Evolutionary conservation across 2,797 vertebrate genomes (phyloP).

Genomic region (Betta splendens): DNA sequence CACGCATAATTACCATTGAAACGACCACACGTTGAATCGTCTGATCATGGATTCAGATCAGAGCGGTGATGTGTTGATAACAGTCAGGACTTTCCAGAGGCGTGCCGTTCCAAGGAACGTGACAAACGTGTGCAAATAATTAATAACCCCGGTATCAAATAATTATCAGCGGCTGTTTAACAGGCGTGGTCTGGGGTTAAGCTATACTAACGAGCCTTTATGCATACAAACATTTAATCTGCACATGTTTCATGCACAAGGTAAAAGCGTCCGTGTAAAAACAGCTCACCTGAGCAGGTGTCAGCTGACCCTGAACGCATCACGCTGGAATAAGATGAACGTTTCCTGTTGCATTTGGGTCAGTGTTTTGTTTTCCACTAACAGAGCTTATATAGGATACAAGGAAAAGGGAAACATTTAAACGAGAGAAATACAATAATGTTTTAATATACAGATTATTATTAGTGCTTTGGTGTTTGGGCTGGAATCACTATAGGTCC

Average conservation of each 20-base stretch:
- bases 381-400: not conserved
- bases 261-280: constrained; percentile 4
- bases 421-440: no score
- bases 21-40: not conserved
- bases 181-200: not conserved
- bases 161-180: not conserved
- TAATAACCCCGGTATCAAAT: not conserved
- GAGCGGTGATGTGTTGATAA: not conserved
- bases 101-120: not conserved
- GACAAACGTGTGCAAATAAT: not conserved
- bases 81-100: constrained; percentile 40
- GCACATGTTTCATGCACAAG: not conserved
- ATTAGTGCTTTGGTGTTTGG: not conserved
- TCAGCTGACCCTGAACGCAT: not conserved
- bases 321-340: not conserved
- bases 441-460: no score
- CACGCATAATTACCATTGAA: constrained; percentile 12
- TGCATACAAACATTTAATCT: not conserved
- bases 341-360: not conserved
- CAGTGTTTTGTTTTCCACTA: not conserved
- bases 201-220: not conserved
- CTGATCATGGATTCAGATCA: constrained; percentile 10
- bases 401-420: constrained; percentile 11
- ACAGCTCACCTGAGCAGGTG: not conserved
- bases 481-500: not conserved